Base-by-base conservation (phyloP, 64 coral and sea anemone genomes). In the Anthopleura sola region DNA sequence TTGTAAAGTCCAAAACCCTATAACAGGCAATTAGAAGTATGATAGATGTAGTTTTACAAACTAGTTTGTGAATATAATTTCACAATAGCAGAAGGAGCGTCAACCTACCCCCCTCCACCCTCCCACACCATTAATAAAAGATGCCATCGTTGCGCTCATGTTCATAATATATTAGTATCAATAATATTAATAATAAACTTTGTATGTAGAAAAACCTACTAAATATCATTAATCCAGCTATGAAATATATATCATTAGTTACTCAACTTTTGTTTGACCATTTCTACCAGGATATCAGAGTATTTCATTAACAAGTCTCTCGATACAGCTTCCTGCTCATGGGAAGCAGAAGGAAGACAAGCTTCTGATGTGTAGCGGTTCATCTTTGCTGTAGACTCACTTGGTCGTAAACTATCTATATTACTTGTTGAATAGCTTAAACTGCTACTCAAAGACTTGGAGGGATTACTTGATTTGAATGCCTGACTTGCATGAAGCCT, bases 281-380 rank as follows among this genome's bases (percentile, higher is more conserved):
- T 53, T 33, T 83, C 82, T 21, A 83, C 82, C 15, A 83, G 82
- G 9, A 54, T 83, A 39, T 83, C 82, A 3, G 82, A 83, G 29
- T 56, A 56, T 26, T 39, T 49, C 82, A 56, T 60, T 11, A 83
- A 60, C 28, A 83, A 20, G 34, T 53, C 48, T 49, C 55, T 36
- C 12, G 55, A 56, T 23, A n/a, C 34, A 8, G 6, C 51, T 53
- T 83, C 82, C 29, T 83, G 49, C 51, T 83, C 82, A 46, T 81
- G 12, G 6, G 58, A 50, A 31, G 82, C 51, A 19, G 15, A 56
- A 15, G 31, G 44, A 7, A 83, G 49, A 60, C 82, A 48, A 36
- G 82, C 82, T 37, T 83, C 82, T 48, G 82, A 83, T 9, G 82
- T 49, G 26, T 29, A 29, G 9, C 82, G 36, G 50, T 28, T 36